Conservation (phyloP, 2,888 invertebrate species). For the Xestobium rufovillosum region DNA sequence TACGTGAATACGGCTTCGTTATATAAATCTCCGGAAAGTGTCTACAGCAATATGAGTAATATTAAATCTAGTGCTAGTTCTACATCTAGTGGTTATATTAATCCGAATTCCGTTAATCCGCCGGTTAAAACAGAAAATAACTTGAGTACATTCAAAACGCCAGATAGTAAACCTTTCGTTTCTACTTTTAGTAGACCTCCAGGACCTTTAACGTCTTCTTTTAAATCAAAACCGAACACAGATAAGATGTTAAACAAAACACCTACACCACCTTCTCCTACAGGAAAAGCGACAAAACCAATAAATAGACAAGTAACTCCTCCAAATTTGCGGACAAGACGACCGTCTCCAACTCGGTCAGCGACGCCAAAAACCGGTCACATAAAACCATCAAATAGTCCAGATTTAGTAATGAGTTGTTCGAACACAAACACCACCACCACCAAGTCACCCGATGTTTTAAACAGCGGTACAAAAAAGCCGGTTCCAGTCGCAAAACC, state of each 20-base stretch:
- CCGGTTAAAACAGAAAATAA: conserved; percentile 41
- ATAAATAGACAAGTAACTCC: conserved; percentile 39
- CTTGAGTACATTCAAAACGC: conserved; percentile 32
- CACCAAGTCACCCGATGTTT: conserved; percentile 56
- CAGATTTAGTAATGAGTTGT: conserved; percentile 67
- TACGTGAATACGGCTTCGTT: conserved; percentile 54
- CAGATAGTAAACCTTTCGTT: conserved; percentile 28
- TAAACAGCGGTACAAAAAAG: conserved; percentile 44
- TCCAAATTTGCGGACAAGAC: conserved; percentile 44
- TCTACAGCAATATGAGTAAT: conserved; percentile 52
- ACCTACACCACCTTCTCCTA: conserved; percentile 23
- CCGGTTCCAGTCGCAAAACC: conserved; percentile 37
- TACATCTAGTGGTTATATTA: conserved; percentile 66
- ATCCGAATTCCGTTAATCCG: conserved; percentile 63
- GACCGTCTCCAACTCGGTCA: conserved; percentile 34
- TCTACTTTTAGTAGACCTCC: conserved; percentile 27
- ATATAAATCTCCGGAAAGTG: conserved; percentile 52
- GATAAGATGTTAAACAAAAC: conserved; percentile 22
- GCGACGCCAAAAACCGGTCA: conserved; percentile 25
- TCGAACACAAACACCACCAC: conserved; percentile 42
- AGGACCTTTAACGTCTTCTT: conserved; percentile 27
- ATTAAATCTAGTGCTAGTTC: conserved; percentile 53
- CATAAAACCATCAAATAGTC: conserved; percentile 52
- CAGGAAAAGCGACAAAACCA: conserved; percentile 9
- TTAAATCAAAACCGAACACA: conserved; percentile 21